Conservation (phyloP, 2,888 invertebrate species). For the Acrobasis consociella region DNA sequence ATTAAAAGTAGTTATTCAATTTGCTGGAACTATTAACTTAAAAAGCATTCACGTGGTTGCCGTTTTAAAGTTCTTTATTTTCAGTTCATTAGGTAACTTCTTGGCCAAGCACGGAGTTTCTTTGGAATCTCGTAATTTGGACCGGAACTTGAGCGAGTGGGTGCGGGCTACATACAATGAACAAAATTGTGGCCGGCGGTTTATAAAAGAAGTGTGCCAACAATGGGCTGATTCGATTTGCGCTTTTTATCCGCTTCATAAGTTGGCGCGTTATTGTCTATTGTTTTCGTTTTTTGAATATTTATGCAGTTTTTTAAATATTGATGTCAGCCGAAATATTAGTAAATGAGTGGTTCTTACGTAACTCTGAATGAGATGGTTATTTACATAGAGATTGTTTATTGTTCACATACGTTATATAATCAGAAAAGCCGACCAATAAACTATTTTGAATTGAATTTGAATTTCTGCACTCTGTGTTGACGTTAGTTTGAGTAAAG, state of each 20-base stretch:
- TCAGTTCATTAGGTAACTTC: constrained; percentile 57
- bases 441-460: too few species aligned
- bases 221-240: constrained; percentile 68
- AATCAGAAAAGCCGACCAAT: too few species aligned
- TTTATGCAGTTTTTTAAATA: background rate
- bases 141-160: constrained; percentile 54
- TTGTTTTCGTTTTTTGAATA: constrained; percentile 39
- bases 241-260: constrained; percentile 48
- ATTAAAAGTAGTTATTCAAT: constrained; percentile 19
- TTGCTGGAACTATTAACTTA: constrained; percentile 14
- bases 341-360: too few species aligned
- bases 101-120: constrained; percentile 46
- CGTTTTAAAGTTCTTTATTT: constrained; percentile 48
- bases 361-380: too few species aligned
- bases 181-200: constrained; percentile 57
- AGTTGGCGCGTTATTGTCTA: constrained; percentile 50
- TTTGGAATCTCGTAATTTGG: constrained; percentile 60
- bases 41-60: constrained; percentile 17
- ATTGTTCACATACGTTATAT: too few species aligned
- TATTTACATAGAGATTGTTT: too few species aligned
- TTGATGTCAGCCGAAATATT: background rate
- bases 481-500: too few species aligned
- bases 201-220: constrained; percentile 60
- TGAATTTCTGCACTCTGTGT: too few species aligned
- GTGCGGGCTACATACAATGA: constrained; percentile 52